Evolutionary conservation across 1,140 invertebrate genomes (phyloP).

Genomic region (Drosophila pruinosa): DNA sequence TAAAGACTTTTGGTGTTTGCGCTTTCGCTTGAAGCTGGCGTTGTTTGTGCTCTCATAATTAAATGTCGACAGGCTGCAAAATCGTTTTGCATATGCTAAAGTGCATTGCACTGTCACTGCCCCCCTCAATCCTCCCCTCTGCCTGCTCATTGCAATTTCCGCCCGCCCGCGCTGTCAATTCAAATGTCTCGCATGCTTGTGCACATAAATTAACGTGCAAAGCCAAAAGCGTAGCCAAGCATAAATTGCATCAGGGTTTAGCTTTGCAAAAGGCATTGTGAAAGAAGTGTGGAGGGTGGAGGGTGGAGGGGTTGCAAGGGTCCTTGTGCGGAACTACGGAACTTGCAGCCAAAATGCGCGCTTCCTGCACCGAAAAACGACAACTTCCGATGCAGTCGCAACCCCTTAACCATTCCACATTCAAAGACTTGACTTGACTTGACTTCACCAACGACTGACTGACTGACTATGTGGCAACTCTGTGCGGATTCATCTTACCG

Average conservation of each 20-base stretch:
- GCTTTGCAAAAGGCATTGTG: not conserved
- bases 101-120: slow-evolving; percentile 27
- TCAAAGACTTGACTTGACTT: slow-evolving; percentile 44
- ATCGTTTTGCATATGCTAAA: slow-evolving; percentile 39
- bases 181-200: slow-evolving; percentile 50
- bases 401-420: not conserved
- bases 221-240: slow-evolving; percentile 61
- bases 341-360: slow-evolving; percentile 38
- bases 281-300: not conserved
- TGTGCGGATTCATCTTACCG: slow-evolving; percentile 59
- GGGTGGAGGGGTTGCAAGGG: not conserved
- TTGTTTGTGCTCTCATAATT: slow-evolving; percentile 18
- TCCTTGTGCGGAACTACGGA: slow-evolving; percentile 16
- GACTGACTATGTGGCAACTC: slow-evolving; percentile 28
- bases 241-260: slow-evolving; percentile 12
- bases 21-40: not conserved
- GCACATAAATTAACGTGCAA: slow-evolving; percentile 74
- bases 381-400: slow-evolving; percentile 64
- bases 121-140: not conserved
- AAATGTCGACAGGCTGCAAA: not conserved
- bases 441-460: slow-evolving; percentile 5
- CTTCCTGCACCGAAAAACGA: slow-evolving; percentile 73
- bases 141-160: not conserved
- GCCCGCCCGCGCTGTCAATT: slow-evolving; percentile 9
- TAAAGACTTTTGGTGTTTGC: slow-evolving; percentile 30